Percentiles rank a stretch among this genome's conserved stretches.
These are phyloP conservation scores for Crotalus viridis DNA, from an alignment of 2,113 vertebrate genomes.

Conservation along the genomic window DNA sequence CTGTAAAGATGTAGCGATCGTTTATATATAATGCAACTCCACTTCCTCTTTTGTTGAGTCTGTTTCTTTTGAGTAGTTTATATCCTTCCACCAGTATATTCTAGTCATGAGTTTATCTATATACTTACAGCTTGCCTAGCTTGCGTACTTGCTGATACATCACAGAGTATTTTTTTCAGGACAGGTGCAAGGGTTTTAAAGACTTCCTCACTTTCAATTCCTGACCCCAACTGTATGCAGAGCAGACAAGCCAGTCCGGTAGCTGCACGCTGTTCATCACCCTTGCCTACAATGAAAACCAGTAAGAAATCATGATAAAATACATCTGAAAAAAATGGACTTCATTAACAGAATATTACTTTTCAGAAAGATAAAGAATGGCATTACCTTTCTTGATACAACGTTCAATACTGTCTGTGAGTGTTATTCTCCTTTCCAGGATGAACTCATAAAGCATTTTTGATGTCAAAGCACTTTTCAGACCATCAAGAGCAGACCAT, in stretches of 20 bases:
- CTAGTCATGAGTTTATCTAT: background rate
- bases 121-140: constrained; percentile 90
- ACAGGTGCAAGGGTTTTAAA: constrained; percentile 89
- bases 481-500: constrained; percentile 89
- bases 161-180: constrained; percentile 89
- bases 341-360: background rate
- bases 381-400: constrained; percentile 94
- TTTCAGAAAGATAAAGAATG: background rate
- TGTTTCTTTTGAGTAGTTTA: no score
- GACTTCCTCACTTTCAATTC: constrained; percentile 94
- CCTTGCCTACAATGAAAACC: constrained; percentile 79
- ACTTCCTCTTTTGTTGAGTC: no score
- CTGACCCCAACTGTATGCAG: constrained; percentile 92
- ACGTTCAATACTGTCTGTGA: constrained; percentile 95
- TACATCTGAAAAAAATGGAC: background rate
- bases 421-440: constrained; percentile 91
- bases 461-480: constrained; percentile 89
- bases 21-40: no score
- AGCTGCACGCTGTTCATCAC: constrained; percentile 88
- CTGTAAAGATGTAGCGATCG: no score
- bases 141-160: constrained; percentile 84
- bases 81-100: no score
- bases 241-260: constrained; percentile 89
- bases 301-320: background rate
- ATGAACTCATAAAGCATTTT: constrained; percentile 94